phyloP scores from a whole-genome alignment of 2,888 invertebrate species.

The Machimus atricapillus region DNA sequence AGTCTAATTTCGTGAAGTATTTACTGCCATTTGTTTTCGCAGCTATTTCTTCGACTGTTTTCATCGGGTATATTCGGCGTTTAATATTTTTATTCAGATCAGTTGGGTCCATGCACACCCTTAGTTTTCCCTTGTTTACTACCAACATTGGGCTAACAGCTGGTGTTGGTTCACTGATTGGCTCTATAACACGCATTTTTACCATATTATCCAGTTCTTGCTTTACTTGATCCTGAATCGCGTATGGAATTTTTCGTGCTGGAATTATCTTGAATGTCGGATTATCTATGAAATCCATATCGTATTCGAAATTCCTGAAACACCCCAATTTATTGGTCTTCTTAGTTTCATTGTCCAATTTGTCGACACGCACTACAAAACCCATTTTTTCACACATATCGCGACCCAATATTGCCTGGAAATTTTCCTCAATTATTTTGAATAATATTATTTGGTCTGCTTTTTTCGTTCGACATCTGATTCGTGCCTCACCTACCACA shows the following conservation, averaged over 20 bases:
- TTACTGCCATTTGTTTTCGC: not conserved
- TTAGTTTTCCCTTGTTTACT: constrained; percentile 43
- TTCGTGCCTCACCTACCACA: not conserved
- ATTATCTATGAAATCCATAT: no score
- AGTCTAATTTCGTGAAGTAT: constrained; percentile 22
- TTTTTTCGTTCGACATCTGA: not conserved
- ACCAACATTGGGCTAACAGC: constrained; percentile 47
- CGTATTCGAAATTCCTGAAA: no score
- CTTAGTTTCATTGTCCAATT: not conserved
- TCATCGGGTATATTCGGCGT: constrained; percentile 42
- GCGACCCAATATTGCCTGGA: not conserved
- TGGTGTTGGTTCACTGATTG: constrained; percentile 46
- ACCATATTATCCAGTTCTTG: constrained; percentile 44
- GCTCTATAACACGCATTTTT: constrained; percentile 41
- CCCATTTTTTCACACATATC: not conserved
- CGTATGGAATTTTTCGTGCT: no score
- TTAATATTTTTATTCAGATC: constrained; percentile 43
- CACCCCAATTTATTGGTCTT: no score
- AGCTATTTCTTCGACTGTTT: no score
- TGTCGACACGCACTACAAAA: not conserved
- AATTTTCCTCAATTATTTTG: not conserved
- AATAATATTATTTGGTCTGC: not conserved
- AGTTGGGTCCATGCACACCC: constrained; percentile 42
- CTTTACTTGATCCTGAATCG: constrained; percentile 45
- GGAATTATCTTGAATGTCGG: no score